These are phyloP conservation scores for Nothura maculosa DNA, from an alignment of 2,797 vertebrate genomes.

Conservation along the genomic window DNA sequence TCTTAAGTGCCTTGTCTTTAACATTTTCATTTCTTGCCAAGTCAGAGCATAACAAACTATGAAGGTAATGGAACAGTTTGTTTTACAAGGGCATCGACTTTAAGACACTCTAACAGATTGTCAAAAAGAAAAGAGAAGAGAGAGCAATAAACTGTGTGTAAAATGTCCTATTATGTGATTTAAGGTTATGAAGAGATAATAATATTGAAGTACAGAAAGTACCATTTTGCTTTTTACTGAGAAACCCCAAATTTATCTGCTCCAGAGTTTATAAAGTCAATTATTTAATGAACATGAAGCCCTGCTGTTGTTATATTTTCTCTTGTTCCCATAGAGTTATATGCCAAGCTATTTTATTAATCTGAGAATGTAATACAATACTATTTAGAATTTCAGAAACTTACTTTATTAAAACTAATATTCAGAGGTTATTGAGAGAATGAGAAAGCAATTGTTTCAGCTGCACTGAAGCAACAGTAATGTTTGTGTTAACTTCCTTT, in stretches of 20 bases:
- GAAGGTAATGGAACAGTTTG: background rate
- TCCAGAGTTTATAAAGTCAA: constrained; percentile 46
- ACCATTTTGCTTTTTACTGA: constrained; percentile 30
- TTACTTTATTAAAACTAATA: constrained; percentile 56
- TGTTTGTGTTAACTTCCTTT: constrained; percentile 15
- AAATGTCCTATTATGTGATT: constrained; percentile 37
- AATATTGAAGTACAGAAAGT: constrained; percentile 36
- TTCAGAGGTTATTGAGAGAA: constrained; percentile 42
- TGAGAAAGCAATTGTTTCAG: constrained; percentile 43
- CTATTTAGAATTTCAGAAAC: constrained; percentile 56
- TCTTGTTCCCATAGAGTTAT: constrained; percentile 41
- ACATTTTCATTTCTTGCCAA: background rate
- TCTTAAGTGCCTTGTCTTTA: background rate
- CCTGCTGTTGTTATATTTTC: constrained; percentile 45
- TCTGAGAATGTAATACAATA: constrained; percentile 47
- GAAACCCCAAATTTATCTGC: constrained; percentile 42
- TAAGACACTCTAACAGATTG: background rate
- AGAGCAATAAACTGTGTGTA: constrained; percentile 30
- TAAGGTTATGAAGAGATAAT: constrained; percentile 38
- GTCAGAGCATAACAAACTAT: background rate
- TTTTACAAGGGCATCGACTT: background rate
- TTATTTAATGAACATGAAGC: constrained; percentile 65
- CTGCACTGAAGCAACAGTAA: constrained; percentile 32
- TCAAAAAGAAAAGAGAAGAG: background rate
- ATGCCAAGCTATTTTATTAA: constrained; percentile 57